Percentiles rank a stretch among this genome's conserved stretches.
These are phyloP conservation scores for Timema cristinae DNA, from an alignment of 2,888 invertebrate species.

Conservation along the genomic window DNA sequence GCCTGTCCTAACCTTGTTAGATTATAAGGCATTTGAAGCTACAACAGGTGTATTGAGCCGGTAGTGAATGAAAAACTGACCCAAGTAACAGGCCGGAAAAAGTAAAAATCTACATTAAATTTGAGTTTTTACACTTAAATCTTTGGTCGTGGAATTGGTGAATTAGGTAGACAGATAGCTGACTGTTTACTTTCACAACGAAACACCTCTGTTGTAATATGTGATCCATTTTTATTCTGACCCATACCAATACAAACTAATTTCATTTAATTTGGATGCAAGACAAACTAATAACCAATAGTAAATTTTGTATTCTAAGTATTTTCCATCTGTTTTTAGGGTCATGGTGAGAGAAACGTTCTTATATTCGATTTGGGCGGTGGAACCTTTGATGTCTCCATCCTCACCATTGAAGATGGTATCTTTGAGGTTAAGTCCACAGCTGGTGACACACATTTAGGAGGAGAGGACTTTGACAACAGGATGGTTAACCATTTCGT, in stretches of 20 bases:
- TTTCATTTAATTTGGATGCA: neutral
- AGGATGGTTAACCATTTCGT: constrained; percentile 54
- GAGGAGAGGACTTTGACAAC: constrained; percentile 57
- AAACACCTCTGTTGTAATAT: neutral
- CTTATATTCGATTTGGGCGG: constrained; percentile 63
- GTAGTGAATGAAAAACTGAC: too few species aligned
- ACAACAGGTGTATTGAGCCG: too few species aligned
- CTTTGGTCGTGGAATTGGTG: too few species aligned
- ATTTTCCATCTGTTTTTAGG: constrained; percentile 24
- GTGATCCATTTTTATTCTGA: neutral
- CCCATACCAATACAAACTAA: neutral
- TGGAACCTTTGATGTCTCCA: constrained; percentile 64
- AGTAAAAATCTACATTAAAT: too few species aligned
- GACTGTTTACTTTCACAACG: neutral
- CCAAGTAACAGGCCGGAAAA: too few species aligned
- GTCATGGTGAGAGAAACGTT: constrained; percentile 49
- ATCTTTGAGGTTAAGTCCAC: constrained; percentile 66
- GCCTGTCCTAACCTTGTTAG: too few species aligned
- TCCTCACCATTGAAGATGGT: constrained; percentile 63
- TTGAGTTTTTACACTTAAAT: too few species aligned
- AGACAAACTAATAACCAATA: neutral
- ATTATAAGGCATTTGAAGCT: too few species aligned
- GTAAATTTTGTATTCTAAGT: neutral
- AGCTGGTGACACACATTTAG: constrained; percentile 56
- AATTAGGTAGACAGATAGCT: neutral